Evolutionary conservation across 2,888 invertebrate species (phyloP).

Genomic region (Epirrhoe tristata): DNA sequence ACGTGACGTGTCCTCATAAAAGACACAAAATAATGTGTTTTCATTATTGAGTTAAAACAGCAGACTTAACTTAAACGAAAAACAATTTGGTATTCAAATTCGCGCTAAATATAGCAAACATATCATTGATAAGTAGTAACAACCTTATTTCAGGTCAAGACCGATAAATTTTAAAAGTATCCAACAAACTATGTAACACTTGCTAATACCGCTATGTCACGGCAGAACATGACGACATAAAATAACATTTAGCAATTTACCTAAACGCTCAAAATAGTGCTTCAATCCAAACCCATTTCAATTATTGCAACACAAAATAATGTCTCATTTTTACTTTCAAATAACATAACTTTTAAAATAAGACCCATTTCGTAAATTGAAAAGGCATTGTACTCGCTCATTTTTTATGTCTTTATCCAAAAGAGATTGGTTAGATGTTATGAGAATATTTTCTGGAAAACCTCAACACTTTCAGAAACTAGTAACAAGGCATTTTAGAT

Average conservation of each 20-base stretch:
- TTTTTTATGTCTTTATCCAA: slow-evolving; percentile 25
- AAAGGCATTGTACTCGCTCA: slow-evolving; percentile 10
- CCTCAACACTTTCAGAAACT: slow-evolving; percentile 22
- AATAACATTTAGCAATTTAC: slow-evolving; percentile 15
- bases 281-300: background rate
- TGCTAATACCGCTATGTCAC: no score
- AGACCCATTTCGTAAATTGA: slow-evolving; percentile 26
- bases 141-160: no score
- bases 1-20: no score
- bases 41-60: no score
- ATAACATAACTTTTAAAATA: slow-evolving; percentile 13
- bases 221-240: background rate
- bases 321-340: slow-evolving; percentile 10
- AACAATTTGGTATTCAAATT: no score
- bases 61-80: no score
- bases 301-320: slow-evolving; percentile 12
- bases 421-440: slow-evolving; percentile 16
- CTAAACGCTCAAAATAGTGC: slow-evolving; percentile 5
- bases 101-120: no score
- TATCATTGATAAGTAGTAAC: no score
- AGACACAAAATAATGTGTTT: no score
- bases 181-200: no score
- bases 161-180: no score
- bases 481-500: background rate
- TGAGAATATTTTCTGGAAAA: slow-evolving; percentile 16